Base-by-base conservation (phyloP, 1,140 invertebrate species). In the Meloidogyne floridensis region DNA sequence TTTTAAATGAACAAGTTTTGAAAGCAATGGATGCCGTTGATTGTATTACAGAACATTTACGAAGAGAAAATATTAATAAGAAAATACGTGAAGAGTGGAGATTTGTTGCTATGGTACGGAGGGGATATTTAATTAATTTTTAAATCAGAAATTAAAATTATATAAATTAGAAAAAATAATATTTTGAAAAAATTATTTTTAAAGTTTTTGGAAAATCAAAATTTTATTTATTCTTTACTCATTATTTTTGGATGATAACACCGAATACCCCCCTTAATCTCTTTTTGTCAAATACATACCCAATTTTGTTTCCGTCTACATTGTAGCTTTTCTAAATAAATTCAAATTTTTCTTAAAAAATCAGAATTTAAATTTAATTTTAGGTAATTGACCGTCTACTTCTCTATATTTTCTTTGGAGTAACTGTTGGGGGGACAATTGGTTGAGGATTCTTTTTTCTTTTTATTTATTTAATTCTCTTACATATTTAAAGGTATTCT, bases 21-120 rank as follows among this genome's bases (percentile, higher is more conserved):
- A 53, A 80, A 59, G 78, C 10, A 80, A 65, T 82, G 47, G 78
- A 80, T 43, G 77, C 81, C 0, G 20, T 82, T 59, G 81, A 82
- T 72, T 82, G 80, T 70, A 82, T 82, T 32, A 82, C 81, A n/a
- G 81, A 82, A 72, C 78, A 82, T 75, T 73, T 82, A 53, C 56
- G 78, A 70, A 71, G 53, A 73, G 81, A 82, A 9, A 80, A 82
- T 80, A 78, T 74, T 54, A n/a, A 74, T 54, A 77, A 77, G 10
- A 53, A 65, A 42, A 96, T 96, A 80, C 93, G 95, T 81, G 95
- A 97, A 91, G 97, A 99, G 91, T 99, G 97, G 97, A 98, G 98
- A 90, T 98, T 98, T 59, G 70, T 80, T 18, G 73, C 77, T 20
- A 80, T 74, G 70, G 20, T 65, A 32, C 2, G 32, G 32, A 32